A percentile compares a stretch with the other conserved stretches of the same genome.
These are phyloP conservation scores for Mus minutoides DNA, from an alignment of 2,797 vertebrate species.

Conservation along the genomic window DNA sequence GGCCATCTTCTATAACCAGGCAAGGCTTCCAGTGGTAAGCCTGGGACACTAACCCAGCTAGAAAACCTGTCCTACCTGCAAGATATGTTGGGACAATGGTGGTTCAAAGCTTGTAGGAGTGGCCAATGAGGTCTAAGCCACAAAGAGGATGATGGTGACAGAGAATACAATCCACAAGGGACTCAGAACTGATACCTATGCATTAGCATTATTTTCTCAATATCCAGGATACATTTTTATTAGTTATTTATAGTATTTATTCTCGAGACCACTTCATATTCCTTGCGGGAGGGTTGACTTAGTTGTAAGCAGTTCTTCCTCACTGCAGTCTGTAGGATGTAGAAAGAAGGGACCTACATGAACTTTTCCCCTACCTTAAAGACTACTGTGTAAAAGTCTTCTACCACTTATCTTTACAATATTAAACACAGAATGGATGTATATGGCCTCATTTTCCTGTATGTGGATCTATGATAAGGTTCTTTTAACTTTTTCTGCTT, in stretches of 20 bases:
- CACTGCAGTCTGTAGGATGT: neutral
- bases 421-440: neutral
- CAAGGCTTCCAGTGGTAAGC: neutral
- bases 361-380: neutral
- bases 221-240: neutral
- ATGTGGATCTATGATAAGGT: neutral
- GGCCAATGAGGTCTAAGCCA: neutral
- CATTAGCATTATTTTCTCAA: neutral
- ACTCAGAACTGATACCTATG: neutral
- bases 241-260: neutral
- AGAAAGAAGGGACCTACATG: neutral
- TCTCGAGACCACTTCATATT: neutral
- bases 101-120: neutral
- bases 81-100: neutral
- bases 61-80: neutral
- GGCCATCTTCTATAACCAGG: neutral
- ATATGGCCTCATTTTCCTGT: neutral
- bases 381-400: neutral
- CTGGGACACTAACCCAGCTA: neutral
- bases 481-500: neutral
- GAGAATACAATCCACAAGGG: neutral
- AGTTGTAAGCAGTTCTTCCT: neutral
- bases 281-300: neutral
- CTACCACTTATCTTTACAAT: neutral
- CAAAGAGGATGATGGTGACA: neutral